phyloP scores from a whole-genome alignment of 2,888 invertebrate species.

The Lacanobia wlatinum region DNA sequence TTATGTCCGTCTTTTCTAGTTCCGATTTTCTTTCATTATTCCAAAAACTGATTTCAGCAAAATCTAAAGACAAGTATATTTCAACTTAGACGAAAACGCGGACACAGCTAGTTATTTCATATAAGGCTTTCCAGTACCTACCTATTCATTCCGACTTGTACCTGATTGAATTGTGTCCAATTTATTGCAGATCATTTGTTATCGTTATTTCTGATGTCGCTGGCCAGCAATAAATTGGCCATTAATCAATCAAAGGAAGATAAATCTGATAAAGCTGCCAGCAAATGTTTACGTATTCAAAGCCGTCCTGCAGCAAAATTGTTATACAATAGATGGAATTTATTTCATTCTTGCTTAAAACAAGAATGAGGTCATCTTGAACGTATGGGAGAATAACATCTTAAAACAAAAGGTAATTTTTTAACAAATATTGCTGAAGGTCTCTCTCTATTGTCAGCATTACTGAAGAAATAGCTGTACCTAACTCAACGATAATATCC shows the following conservation, averaged over 20 bases:
- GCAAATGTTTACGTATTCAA: constrained; percentile 19
- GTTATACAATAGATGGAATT: no score
- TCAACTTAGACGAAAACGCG: not conserved
- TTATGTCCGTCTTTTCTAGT: not conserved
- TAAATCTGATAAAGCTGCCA: constrained; percentile 11
- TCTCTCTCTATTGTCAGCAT: not conserved
- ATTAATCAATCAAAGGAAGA: constrained; percentile 36
- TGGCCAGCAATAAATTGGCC: not conserved
- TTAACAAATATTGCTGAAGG: not conserved
- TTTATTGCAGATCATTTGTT: constrained; percentile 26
- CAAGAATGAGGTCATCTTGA: no score
- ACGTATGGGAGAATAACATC: no score
- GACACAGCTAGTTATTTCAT: not conserved
- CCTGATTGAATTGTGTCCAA: constrained; percentile 11
- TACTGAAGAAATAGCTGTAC: not conserved
- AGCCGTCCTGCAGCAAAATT: not conserved
- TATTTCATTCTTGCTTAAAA: no score
- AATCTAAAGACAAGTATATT: not conserved
- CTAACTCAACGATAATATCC: not conserved
- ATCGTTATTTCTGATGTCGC: constrained; percentile 27
- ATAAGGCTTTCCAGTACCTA: no score
- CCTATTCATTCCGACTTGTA: not conserved
- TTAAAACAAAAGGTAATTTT: not conserved
- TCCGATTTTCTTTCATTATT: not conserved
- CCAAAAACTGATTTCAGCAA: no score